These are phyloP conservation scores for Corythoichthys intestinalis DNA, from an alignment of 2,113 vertebrate species.

Conservation along the genomic window DNA sequence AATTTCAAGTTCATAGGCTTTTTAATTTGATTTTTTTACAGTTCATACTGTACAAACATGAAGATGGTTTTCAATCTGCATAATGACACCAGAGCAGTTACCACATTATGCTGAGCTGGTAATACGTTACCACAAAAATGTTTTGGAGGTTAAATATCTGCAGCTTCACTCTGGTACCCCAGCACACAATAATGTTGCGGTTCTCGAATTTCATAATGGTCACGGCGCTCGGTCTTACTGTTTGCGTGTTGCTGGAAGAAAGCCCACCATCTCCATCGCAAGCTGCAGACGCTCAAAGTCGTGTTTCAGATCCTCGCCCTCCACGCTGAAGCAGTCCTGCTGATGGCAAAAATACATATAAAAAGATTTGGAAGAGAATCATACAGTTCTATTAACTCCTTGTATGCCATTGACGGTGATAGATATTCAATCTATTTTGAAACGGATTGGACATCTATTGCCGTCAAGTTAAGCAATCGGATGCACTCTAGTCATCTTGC, in stretches of 20 bases:
- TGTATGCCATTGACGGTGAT: too few relatives aligned
- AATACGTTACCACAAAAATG: constrained; percentile 1
- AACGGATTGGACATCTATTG: too few relatives aligned
- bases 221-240: constrained; percentile 75
- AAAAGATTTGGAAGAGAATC: neutral
- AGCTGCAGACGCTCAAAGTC: constrained; percentile 94
- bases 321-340: constrained; percentile 89
- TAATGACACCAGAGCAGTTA: neutral
- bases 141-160: neutral
- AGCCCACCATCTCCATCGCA: constrained; percentile 99
- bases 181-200: neutral
- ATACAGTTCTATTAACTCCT: too few relatives aligned
- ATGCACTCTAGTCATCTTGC: too few relatives aligned
- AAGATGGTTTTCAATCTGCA: neutral
- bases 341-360: constrained; percentile 16
- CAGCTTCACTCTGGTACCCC: neutral
- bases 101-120: constrained; percentile 7
- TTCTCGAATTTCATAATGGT: neutral
- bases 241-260: constrained; percentile 85
- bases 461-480: too few relatives aligned
- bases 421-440: too few relatives aligned
- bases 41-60: too few relatives aligned
- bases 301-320: constrained; percentile 93
- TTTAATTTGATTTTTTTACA: too few relatives aligned
- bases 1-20: too few relatives aligned